Base-by-base conservation (phyloP, 53 echinoderm and acorn worm species). In the Pentamera pediparva region DNA sequence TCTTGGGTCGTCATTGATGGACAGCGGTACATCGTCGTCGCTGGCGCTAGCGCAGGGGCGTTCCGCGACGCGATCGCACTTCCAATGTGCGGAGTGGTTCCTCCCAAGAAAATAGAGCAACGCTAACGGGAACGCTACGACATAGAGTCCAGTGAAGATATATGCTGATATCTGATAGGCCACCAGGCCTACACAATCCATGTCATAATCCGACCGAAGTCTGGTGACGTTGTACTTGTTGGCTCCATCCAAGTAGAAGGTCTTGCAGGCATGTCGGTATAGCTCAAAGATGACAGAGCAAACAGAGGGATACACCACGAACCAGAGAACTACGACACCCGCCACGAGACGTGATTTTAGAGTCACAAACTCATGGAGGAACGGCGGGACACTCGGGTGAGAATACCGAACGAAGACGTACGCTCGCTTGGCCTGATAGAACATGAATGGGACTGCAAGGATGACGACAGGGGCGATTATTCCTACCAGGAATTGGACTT, bases 121-220 rank as follows among this genome's bases (percentile, higher is more conserved):
- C 5, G 36, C 54, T 12, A 76, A 32, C 0, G 88, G 88, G 32
- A 79, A 84, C 11, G 75, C 88, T 4, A 88, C 43, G 5, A 88
- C 79, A 65, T 88, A 88, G 35, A 29, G 9, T 30, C 17, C 37
- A 7, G 84, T 36, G 10, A 74, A 22, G 12, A 50, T 36, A 51
- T 79, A 56, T 26, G 88, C 83, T 29, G 79, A 83, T 28, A 47
- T 26, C 29, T 88, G 84, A 12, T 31, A 38, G 15, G 24, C 24
- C n/a, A 13, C 17, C 21, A 63, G 38, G 1, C 33, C 56, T 24
- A 41, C 33, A 51, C 88, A 88, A 32, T 70, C 59, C 13, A 84
- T 69, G n/a, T 79, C 74, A 80, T 65, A 88, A 37, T 88, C 84
- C 13, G 76, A 79, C 35, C 84, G 48, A 18, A 84, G 43, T 13